These are phyloP conservation scores for Galaxea fascicularis DNA, from an alignment of 92 coral and sea anemone genomes.

Conservation along the genomic window DNA sequence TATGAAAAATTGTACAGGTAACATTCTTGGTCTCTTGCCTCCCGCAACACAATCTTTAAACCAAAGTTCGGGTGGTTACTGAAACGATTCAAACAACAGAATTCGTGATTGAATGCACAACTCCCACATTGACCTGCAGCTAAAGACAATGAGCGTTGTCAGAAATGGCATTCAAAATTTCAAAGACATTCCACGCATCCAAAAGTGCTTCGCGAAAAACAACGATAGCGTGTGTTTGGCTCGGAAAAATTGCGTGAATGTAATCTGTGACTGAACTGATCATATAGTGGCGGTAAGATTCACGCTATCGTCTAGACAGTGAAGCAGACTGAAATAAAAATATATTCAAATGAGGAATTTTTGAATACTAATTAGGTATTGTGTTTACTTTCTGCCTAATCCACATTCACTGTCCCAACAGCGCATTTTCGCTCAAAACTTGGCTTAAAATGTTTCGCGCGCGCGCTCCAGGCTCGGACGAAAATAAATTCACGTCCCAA, in stretches of 20 bases:
- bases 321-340: constrained; percentile 54
- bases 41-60: background rate
- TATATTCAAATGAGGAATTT: constrained; percentile 53
- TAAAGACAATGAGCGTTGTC: constrained; percentile 49
- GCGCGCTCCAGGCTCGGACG: constrained; percentile 42
- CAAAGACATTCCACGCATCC: constrained; percentile 41
- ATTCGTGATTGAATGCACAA: constrained; percentile 1
- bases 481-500: constrained; percentile 74
- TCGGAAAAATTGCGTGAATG: constrained; percentile 21
- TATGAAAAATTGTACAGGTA: constrained; percentile 8
- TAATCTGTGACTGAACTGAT: constrained; percentile 11
- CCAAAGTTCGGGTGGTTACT: background rate
- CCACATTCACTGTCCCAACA: constrained; percentile 15
- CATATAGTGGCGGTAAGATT: constrained; percentile 5
- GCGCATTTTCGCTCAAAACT: constrained; percentile 32
- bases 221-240: constrained; percentile 21
- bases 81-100: background rate
- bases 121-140: constrained; percentile 20
- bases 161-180: constrained; percentile 45
- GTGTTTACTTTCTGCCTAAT: constrained; percentile 37
- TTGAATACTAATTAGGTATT: constrained; percentile 64
- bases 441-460: constrained; percentile 42
- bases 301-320: constrained; percentile 61
- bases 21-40: background rate
- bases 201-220: constrained; percentile 24